Conservation (phyloP, 2,888 invertebrate genomes). For the Agriopis aurantiaria region DNA sequence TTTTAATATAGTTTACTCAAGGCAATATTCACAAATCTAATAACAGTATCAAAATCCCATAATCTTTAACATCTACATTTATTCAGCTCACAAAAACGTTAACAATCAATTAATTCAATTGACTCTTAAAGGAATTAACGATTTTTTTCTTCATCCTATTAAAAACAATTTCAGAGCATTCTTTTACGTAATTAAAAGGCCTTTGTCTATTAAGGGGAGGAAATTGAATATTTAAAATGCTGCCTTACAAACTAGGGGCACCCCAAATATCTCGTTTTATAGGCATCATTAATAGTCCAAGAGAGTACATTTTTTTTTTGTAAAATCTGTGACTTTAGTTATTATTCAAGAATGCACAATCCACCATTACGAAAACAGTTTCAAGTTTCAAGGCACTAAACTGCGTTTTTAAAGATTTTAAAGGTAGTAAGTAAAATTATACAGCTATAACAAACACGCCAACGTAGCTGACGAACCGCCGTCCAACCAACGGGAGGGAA, state of each 20-base stretch:
- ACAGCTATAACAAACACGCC: too few species aligned
- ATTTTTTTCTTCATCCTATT: slow-evolving; percentile 30
- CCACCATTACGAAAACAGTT: too few species aligned
- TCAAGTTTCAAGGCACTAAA: too few species aligned
- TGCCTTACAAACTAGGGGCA: slow-evolving; percentile 45
- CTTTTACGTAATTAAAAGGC: slow-evolving; percentile 51
- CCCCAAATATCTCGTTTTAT: slow-evolving; percentile 44
- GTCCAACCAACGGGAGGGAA: too few species aligned
- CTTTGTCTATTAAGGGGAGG: slow-evolving; percentile 53
- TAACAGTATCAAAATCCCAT: slow-evolving; percentile 9
- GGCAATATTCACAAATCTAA: neutral
- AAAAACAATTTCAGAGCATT: slow-evolving; percentile 55
- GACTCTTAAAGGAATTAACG: slow-evolving; percentile 35
- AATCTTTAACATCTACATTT: slow-evolving; percentile 22
- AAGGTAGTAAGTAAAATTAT: too few species aligned
- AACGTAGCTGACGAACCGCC: too few species aligned
- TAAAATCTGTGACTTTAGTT: too few species aligned
- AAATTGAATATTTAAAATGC: slow-evolving; percentile 60
- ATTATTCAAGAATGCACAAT: too few species aligned
- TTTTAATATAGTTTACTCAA: neutral
- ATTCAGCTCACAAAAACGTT: slow-evolving; percentile 40
- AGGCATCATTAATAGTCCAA: slow-evolving; percentile 36
- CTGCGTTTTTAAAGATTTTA: too few species aligned
- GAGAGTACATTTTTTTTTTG: neutral
- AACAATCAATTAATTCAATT: slow-evolving; percentile 44